phyloP scores from a whole-genome alignment of 2,113 vertebrate genomes.

The Chloropsis cyanopogon region DNA sequence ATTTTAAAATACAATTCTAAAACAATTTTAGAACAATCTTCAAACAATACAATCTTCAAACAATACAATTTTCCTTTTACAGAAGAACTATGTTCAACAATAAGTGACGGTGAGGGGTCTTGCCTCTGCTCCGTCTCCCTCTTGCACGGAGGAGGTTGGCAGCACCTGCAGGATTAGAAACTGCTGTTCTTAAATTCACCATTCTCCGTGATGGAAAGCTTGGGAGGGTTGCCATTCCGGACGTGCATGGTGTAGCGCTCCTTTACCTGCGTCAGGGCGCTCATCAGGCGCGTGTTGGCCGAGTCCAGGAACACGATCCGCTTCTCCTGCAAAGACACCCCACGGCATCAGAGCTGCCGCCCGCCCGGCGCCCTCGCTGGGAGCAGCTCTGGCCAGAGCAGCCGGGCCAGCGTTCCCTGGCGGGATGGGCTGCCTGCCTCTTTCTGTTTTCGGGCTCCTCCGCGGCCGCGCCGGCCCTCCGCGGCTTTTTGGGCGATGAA shows the following conservation, averaged over 20 bases:
- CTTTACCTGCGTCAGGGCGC: constrained; percentile 93
- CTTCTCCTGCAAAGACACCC: constrained; percentile 84
- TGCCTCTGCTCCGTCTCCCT: neutral
- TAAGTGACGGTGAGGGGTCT: neutral
- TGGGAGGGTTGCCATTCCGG: constrained; percentile 91
- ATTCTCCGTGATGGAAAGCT: constrained; percentile 98
- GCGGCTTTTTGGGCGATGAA: neutral
- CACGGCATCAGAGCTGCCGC: neutral
- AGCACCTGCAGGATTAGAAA: constrained; percentile 77
- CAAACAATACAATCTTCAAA: neutral
- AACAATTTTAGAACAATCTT: neutral
- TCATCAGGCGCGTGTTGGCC: constrained; percentile 92
- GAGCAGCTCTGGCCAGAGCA: neutral
- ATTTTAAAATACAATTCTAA: neutral
- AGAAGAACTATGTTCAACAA: neutral
- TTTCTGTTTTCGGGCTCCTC: constrained; percentile 57
- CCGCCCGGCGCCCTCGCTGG: rapidly evolving
- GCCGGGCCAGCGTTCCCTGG: constrained; percentile 10
- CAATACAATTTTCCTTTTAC: neutral
- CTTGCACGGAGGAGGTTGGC: neutral
- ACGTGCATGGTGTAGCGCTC: constrained; percentile 89
- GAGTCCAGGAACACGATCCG: constrained; percentile 91
- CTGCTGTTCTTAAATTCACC: constrained; percentile 98
- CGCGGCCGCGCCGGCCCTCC: neutral
- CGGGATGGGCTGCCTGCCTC: constrained; percentile 68